These are phyloP conservation scores for Cloeon dipterum DNA, from an alignment of 2,888 invertebrate genomes.

Conservation along the genomic window DNA sequence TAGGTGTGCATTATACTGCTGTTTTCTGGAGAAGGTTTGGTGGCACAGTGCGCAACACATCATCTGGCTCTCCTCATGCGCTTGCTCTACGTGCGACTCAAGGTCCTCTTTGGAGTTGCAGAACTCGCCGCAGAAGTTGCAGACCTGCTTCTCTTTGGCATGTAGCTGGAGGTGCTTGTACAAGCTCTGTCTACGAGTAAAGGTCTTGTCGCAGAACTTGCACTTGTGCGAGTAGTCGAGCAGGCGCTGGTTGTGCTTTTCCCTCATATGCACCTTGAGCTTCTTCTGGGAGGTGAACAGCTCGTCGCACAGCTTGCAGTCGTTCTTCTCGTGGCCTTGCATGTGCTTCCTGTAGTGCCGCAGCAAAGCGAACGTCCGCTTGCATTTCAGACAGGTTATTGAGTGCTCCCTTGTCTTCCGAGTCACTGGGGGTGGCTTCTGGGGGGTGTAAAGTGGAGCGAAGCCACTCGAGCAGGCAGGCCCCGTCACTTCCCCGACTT, in stretches of 20 bases:
- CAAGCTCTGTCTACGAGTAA: constrained; percentile 11
- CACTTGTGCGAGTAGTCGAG: constrained; percentile 11
- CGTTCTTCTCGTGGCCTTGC: constrained; percentile 11
- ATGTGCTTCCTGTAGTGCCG: constrained; percentile 10
- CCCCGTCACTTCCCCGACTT: not conserved
- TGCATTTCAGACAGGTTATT: constrained; percentile 2
- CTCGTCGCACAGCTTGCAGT: constrained; percentile 11
- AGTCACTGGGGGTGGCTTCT: not conserved
- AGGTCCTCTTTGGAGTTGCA: constrained; percentile 9
- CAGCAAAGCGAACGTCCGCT: constrained; percentile 1
- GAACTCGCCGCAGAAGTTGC: constrained; percentile 13
- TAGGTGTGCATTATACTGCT: constrained; percentile 14
- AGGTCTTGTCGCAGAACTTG: constrained; percentile 11
- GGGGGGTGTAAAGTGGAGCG: not conserved
- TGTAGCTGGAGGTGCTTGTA: constrained; percentile 12
- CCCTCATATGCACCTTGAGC: constrained; percentile 11
- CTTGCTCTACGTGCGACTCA: constrained; percentile 10
- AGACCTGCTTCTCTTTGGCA: constrained; percentile 11
- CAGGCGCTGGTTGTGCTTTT: constrained; percentile 10
- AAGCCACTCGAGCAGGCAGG: not conserved
- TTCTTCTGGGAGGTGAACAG: constrained; percentile 11
- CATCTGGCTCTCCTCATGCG: constrained; percentile 11
- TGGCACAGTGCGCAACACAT: constrained; percentile 12
- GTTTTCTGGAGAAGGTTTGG: constrained; percentile 12
- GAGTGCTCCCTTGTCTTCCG: not conserved